phyloP scores from a whole-genome alignment of 1,140 invertebrate genomes.

The Zophobas morio region DNA sequence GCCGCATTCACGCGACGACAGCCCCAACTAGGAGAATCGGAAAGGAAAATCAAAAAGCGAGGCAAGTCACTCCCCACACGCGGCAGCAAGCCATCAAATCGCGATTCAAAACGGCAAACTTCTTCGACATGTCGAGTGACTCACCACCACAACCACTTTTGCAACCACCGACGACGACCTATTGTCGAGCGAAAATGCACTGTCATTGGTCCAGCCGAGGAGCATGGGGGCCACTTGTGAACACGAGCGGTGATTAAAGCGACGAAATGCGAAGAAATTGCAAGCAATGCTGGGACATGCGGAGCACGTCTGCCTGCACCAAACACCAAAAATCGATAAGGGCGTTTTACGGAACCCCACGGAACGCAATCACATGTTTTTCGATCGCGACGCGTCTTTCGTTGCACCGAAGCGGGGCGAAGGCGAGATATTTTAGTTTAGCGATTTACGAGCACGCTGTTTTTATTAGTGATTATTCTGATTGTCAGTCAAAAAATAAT shows the following conservation, averaged over 20 bases:
- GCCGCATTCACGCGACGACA: slow-evolving; percentile 18
- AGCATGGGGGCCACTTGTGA: slow-evolving; percentile 29
- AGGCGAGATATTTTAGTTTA: slow-evolving; percentile 2
- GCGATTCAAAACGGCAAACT: slow-evolving; percentile 8
- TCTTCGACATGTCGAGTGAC: slow-evolving; percentile 47
- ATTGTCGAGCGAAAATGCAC: slow-evolving; percentile 44
- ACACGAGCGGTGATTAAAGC: slow-evolving; percentile 48
- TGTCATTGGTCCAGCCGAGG: slow-evolving; percentile 37
- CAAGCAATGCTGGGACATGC: slow-evolving; percentile 50
- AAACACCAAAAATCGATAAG: slow-evolving; percentile 66
- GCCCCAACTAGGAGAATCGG: neutral
- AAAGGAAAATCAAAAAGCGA: slow-evolving; percentile 30
- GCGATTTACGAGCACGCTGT: neutral
- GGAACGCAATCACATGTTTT: slow-evolving; percentile 29
- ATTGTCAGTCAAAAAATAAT: slow-evolving; percentile 57
- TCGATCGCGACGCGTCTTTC: neutral
- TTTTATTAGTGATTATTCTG: slow-evolving; percentile 13
- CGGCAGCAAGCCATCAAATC: slow-evolving; percentile 10
- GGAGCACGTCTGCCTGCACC: slow-evolving; percentile 57
- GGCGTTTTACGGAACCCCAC: slow-evolving; percentile 63
- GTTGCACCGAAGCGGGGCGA: neutral
- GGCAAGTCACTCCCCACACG: slow-evolving; percentile 27
- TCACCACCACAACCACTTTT: slow-evolving; percentile 46
- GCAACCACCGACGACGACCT: slow-evolving; percentile 50
- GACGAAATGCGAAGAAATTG: neutral